Evolutionary conservation across 2,797 vertebrate genomes (phyloP).

Genomic region (Taenioides sp.): DNA sequence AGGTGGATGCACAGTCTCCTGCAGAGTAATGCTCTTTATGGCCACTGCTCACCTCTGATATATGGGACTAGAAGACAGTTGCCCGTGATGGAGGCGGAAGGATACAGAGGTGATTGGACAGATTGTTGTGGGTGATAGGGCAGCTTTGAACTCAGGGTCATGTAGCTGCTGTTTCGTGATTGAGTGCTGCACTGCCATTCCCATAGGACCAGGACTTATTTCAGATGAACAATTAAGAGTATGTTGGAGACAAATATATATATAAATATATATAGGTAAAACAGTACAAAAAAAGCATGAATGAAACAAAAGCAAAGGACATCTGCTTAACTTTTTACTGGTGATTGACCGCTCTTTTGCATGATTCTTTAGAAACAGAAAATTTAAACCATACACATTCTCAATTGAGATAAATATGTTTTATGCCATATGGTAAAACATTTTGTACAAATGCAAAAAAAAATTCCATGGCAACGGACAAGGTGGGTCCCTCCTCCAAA

Average conservation of each 20-base stretch:
- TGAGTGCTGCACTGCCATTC: conserved; percentile 49
- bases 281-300: too few relatives aligned
- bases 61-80: conserved; percentile 71
- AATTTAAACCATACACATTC: too few relatives aligned
- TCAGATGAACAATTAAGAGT: conserved; percentile 26
- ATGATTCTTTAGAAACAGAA: too few relatives aligned
- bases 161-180: conserved; percentile 43
- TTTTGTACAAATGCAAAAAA: too few relatives aligned
- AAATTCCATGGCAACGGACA: too few relatives aligned
- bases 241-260: not conserved
- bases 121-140: conserved; percentile 56
- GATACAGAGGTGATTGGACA: conserved; percentile 57
- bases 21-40: conserved; percentile 76
- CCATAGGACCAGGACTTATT: conserved; percentile 53
- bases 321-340: too few relatives aligned
- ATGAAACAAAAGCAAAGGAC: too few relatives aligned
- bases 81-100: conserved; percentile 48
- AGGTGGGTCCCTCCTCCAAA: too few relatives aligned
- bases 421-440: too few relatives aligned
- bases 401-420: too few relatives aligned
- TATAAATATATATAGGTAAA: not conserved
- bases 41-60: conserved; percentile 76
- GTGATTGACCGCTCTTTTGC: too few relatives aligned
- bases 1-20: conserved; percentile 75
- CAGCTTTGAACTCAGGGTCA: conserved; percentile 75